Percentiles rank a stretch among this genome's conserved stretches.
Evolutionary conservation across 2,888 invertebrate genomes (phyloP).

Genomic region (Sympetrum striolatum): DNA sequence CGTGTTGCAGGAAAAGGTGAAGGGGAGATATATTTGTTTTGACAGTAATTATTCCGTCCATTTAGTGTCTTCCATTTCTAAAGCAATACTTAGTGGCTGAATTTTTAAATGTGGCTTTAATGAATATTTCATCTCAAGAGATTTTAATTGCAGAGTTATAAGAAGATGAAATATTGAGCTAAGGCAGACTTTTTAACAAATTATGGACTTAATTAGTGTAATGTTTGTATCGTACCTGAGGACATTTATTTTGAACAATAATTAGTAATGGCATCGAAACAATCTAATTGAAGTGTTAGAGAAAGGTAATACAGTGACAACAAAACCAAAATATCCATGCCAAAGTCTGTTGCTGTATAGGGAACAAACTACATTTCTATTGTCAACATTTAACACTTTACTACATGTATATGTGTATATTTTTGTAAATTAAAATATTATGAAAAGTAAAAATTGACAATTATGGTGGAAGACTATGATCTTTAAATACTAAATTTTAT

Average conservation of each 20-base stretch:
- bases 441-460: background rate
- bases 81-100: background rate
- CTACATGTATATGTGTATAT: slow-evolving; percentile 17
- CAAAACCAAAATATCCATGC: slow-evolving; percentile 18
- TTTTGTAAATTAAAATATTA: slow-evolving; percentile 11
- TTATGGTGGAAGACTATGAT: slow-evolving; percentile 17
- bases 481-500: slow-evolving; percentile 5
- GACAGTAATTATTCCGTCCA: no score
- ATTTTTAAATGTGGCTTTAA: background rate
- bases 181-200: background rate
- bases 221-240: slow-evolving; percentile 10
- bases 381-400: background rate
- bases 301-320: background rate
- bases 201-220: background rate
- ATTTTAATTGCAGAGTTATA: slow-evolving; percentile 16
- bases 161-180: background rate
- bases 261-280: background rate
- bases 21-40: background rate
- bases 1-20: background rate
- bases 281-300: background rate
- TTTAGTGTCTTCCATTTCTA: no score
- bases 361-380: background rate
- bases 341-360: background rate
- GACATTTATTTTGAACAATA: background rate
- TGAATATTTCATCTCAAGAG: background rate